Conservation (phyloP, 2,113 vertebrate species). For the Silurus meridionalis region DNA sequence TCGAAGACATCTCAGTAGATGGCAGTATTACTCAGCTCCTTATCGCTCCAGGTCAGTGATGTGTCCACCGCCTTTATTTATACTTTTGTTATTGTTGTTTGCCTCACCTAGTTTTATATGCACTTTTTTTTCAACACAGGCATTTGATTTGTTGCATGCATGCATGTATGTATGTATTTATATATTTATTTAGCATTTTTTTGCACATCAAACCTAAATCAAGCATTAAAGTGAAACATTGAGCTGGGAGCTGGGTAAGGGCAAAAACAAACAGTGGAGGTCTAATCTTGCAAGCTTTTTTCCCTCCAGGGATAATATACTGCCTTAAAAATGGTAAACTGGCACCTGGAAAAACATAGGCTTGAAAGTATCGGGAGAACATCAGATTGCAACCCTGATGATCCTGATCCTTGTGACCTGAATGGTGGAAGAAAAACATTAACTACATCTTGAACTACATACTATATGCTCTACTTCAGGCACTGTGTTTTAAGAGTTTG, state of each 20-base stretch:
- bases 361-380: background rate
- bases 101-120: background rate
- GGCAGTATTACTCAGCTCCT: conserved; percentile 37
- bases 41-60: background rate
- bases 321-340: background rate
- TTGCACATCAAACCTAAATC: background rate
- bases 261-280: background rate
- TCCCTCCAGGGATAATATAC: background rate
- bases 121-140: background rate
- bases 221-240: background rate
- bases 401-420: background rate
- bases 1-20: conserved; percentile 29
- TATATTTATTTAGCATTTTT: background rate
- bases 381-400: background rate
- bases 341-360: background rate
- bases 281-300: background rate
- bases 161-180: too few species aligned
- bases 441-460: background rate
- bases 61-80: background rate
- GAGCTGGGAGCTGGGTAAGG: background rate
- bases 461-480: background rate
- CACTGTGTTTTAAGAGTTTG: background rate
- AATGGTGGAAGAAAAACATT: background rate
- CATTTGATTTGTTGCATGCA: background rate
- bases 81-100: background rate